These are phyloP conservation scores for Hiodon alosoides DNA, from an alignment of 2,113 vertebrate genomes.

Conservation along the genomic window DNA sequence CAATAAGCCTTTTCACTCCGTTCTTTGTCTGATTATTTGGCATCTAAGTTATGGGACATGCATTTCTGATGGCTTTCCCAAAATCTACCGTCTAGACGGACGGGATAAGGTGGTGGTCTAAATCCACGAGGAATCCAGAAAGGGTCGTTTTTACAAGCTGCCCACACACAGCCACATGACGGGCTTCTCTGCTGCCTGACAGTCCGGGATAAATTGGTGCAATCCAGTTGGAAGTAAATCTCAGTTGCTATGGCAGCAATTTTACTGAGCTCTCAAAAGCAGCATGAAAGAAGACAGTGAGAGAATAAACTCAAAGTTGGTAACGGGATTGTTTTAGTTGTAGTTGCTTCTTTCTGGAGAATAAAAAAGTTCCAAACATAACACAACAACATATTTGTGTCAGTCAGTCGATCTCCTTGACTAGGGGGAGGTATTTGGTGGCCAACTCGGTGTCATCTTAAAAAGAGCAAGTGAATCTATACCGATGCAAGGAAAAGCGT, in stretches of 20 bases:
- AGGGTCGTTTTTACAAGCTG: neutral
- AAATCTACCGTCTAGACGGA: slow-evolving; percentile 3
- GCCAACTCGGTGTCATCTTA: too few relatives aligned
- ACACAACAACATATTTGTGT: too few relatives aligned
- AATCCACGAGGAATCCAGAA: neutral
- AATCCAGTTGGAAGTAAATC: neutral
- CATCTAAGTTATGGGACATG: neutral
- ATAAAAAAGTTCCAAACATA: too few relatives aligned
- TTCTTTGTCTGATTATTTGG: neutral
- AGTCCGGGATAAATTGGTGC: neutral
- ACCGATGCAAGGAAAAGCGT: too few relatives aligned
- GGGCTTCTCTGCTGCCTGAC: neutral
- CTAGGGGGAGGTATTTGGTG: too few relatives aligned
- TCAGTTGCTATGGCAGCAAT: neutral
- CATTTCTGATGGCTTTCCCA: neutral
- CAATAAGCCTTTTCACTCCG: neutral
- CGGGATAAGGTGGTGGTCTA: neutral
- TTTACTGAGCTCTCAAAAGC: too few relatives aligned
- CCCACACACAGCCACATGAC: neutral
- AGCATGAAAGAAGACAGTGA: too few relatives aligned
- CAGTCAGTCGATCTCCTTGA: too few relatives aligned
- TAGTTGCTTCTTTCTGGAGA: too few relatives aligned
- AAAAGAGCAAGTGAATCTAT: too few relatives aligned
- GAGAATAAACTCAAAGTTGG: too few relatives aligned
- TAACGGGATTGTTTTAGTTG: too few relatives aligned